Conservation (phyloP, 2,797 vertebrate species). For the Melanogrammus aeglefinus region DNA sequence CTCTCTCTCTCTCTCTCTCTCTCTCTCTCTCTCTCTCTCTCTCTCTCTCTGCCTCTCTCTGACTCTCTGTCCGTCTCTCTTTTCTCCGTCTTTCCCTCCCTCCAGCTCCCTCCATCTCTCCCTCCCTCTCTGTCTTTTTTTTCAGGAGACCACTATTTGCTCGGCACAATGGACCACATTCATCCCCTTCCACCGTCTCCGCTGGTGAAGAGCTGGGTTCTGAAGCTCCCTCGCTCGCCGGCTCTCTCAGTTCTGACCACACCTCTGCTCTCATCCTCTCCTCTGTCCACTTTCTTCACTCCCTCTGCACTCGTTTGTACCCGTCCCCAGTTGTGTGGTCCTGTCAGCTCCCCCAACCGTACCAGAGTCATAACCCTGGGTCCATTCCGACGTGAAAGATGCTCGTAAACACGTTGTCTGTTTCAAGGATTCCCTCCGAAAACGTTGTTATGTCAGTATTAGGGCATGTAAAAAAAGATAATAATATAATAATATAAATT, state of each 20-base stretch:
- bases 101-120: conserved; percentile 4
- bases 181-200: conserved; percentile 68
- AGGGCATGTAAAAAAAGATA: no score
- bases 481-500: no score
- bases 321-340: background rate
- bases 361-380: no score
- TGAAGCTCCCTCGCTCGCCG: conserved; percentile 52
- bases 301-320: background rate
- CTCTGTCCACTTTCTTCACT: background rate
- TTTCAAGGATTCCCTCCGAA: no score
- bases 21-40: no score
- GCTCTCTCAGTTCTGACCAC: conserved; percentile 40
- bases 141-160: conserved; percentile 65
- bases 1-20: conserved; percentile 23
- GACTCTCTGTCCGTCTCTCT: conserved; percentile 21
- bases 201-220: conserved; percentile 69
- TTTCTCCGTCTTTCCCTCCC: conserved; percentile 19
- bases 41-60: conserved; percentile 15
- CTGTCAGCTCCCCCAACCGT: background rate
- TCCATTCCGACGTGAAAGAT: background rate
- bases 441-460: no score
- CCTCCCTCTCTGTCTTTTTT: conserved; percentile 23
- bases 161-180: conserved; percentile 75
- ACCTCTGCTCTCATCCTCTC: conserved; percentile 26
- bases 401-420: no score